Percentiles rank a stretch among this genome's conserved stretches.
phyloP scores from a whole-genome alignment of 2,113 vertebrate genomes.

The Rhynchomys soricoides region DNA sequence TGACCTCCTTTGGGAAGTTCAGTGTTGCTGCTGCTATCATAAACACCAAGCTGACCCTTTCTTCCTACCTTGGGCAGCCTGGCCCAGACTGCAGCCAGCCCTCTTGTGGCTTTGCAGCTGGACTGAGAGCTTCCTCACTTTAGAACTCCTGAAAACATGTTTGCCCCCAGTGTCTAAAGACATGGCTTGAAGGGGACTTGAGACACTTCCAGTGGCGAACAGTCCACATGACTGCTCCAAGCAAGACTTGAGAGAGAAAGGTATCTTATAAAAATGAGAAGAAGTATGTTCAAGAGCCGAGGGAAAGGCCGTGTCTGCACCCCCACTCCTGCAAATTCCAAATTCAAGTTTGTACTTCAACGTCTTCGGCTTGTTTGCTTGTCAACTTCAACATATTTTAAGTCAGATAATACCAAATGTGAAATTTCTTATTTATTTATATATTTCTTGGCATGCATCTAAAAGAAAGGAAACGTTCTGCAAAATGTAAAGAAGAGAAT shows the following conservation, averaged over 20 bases:
- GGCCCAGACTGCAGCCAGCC: background rate
- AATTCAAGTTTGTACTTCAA: background rate
- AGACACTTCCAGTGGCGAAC: background rate
- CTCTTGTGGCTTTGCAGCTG: constrained; percentile 11
- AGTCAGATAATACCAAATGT: background rate
- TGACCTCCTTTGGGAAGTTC: constrained; percentile 60
- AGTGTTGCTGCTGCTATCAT: background rate
- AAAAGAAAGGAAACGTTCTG: constrained; percentile 5
- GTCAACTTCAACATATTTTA: constrained; percentile 16
- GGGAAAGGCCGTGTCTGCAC: background rate
- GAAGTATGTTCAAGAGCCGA: background rate
- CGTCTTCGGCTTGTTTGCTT: background rate
- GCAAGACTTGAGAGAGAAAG: constrained; percentile 20
- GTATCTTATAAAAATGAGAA: background rate
- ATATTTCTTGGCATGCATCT: background rate
- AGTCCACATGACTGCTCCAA: background rate
- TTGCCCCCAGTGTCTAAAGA: constrained; percentile 39
- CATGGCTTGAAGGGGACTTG: background rate
- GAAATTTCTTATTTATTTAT: background rate
- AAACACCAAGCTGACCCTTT: constrained; percentile 41
- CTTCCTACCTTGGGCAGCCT: background rate
- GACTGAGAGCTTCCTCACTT: background rate
- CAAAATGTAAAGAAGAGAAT: background rate
- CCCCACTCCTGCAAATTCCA: background rate
- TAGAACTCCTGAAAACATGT: constrained; percentile 45